phyloP scores from a whole-genome alignment of 2,888 invertebrate genomes.

The Hetaerina titia region DNA sequence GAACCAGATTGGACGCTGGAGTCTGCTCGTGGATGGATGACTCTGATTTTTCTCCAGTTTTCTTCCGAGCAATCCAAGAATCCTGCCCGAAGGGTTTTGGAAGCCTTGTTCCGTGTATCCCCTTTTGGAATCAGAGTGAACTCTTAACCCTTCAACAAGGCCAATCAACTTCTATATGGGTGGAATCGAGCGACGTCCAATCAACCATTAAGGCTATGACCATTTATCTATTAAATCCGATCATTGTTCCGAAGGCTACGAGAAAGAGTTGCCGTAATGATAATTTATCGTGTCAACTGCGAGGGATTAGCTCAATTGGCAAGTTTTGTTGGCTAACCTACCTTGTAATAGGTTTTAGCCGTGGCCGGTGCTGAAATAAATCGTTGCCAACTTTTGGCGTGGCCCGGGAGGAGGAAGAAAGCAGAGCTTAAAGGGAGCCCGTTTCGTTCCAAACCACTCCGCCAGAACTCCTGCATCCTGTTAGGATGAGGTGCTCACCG shows the following conservation, averaged over 20 bases:
- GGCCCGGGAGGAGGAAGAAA: too few relatives aligned
- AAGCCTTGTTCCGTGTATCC: not conserved
- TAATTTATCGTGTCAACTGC: not conserved
- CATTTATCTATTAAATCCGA: not conserved
- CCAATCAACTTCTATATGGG: too few relatives aligned
- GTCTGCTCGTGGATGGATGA: too few relatives aligned
- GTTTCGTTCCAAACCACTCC: not conserved
- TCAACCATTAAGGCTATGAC: too few relatives aligned
- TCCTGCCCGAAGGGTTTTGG: too few relatives aligned
- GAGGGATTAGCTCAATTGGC: slow-evolving; percentile 21
- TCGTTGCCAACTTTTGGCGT: not conserved
- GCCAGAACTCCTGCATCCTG: not conserved
- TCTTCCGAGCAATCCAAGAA: too few relatives aligned
- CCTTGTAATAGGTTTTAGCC: not conserved
- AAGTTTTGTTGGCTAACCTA: slow-evolving; percentile 31
- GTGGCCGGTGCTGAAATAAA: not conserved
- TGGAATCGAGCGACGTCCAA: too few relatives aligned
- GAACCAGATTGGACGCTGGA: too few relatives aligned
- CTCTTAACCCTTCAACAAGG: not conserved
- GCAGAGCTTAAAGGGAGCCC: not conserved
- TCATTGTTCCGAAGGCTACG: not conserved
- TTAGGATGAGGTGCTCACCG: not conserved
- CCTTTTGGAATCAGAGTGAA: not conserved
- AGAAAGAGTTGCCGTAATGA: not conserved
- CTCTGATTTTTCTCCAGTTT: too few relatives aligned